Evolutionary conservation across 2,888 invertebrate species (phyloP), one percentile per base, ranked within the genome.

Genomic region (Spatulosminthurus flaviceps): DNA sequence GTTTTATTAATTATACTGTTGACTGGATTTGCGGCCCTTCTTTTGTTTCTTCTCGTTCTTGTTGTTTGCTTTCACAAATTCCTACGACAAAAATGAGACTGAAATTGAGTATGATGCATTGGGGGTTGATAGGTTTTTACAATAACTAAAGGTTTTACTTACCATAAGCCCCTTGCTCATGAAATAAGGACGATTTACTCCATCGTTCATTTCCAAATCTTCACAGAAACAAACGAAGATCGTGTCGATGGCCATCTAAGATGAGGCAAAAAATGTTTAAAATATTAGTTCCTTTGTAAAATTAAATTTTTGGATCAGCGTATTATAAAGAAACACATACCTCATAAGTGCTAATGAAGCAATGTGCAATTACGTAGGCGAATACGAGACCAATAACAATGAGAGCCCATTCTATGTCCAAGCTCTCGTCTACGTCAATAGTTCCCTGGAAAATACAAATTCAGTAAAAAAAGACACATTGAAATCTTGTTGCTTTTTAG

Each of bases 311-410:
- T 51, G 51, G 16, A 16, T 16, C n/a, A 11, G 16, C 5, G 1
- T 34, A 24, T 43, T 1, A 19, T 16, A 28, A 71, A 41, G n/a
- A 7, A 11, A 16, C 51, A 86, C 86, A 88, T 87, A 92, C 93
- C 90, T 93, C 93, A 86, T 92, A 93, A 34, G 93, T 90, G 9
- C 92, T 91, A 81, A 93, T 90, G 86, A 93, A 93, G 86, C 92
- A 92, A 86, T 93, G 92, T 1, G 92, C 90, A 34, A 93, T 90
- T 80, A 93, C 89, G 86, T 91, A 93, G 0, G 92, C 90, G 86
- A 93, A 91, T 19, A 92, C 84, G 78, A 90, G 91, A 34, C 90
- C 90, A 1, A 93, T 85, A 7, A 90, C 86, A 21, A 93, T 88
- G 2, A 92, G 92, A 66, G 92, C 89, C 90, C 91, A 91, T 22